A percentile compares a stretch with the other conserved stretches of the same genome.
Evolutionary conservation across 2,888 invertebrate species (phyloP).

Genomic region (Rutpela maculata): DNA sequence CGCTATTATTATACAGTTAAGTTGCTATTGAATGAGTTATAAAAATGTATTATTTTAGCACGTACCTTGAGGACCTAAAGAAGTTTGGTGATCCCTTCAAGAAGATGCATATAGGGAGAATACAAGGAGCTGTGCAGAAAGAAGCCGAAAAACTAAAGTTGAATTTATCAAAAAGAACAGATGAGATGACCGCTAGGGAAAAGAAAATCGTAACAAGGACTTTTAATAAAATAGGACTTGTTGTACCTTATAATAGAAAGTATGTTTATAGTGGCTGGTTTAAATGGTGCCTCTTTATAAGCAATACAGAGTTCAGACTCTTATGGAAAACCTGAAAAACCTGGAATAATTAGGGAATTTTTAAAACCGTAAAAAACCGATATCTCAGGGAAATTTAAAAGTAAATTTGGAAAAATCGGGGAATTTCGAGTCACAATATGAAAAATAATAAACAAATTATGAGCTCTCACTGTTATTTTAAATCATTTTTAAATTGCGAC

Average conservation of each 20-base stretch:
- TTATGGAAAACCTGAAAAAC: no score
- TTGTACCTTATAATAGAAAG: constrained; percentile 89
- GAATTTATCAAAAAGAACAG: constrained; percentile 77
- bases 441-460: no score
- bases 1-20: no score
- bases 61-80: constrained; percentile 77
- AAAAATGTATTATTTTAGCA: constrained; percentile 64
- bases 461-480: no score
- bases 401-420: no score
- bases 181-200: constrained; percentile 79
- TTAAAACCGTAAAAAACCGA: no score
- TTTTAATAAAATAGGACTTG: constrained; percentile 89
- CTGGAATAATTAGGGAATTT: no score
- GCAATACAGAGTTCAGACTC: no score
- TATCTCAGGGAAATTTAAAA: no score
- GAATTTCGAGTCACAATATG: no score
- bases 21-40: constrained; percentile 5
- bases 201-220: constrained; percentile 81
- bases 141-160: constrained; percentile 80
- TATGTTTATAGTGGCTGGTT: constrained; percentile 54
- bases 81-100: constrained; percentile 79
- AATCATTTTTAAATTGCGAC: no score
- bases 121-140: constrained; percentile 79
- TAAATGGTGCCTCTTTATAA: no score
- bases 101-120: constrained; percentile 76